phyloP scores from a whole-genome alignment of 2,113 vertebrate species.

The Engraulis encrasicolus region DNA sequence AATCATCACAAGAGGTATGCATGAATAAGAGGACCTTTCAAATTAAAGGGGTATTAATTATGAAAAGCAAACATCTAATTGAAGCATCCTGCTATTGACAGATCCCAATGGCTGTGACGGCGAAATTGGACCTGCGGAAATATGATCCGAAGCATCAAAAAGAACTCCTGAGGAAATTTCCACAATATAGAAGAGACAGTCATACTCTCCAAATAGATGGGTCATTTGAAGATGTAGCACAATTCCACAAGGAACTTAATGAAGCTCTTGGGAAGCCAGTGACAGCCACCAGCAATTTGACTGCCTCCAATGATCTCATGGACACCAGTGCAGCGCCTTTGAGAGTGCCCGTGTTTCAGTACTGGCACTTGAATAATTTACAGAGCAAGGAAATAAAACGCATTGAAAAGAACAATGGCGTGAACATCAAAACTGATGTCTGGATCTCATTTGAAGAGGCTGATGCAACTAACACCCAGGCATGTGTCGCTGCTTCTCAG shows the following conservation, averaged over 20 bases:
- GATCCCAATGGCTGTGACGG: not conserved
- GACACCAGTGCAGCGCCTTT: not conserved
- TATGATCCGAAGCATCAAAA: not conserved
- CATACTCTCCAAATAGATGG: not conserved
- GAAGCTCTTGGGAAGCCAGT: not conserved
- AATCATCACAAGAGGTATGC: not conserved
- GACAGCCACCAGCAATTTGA: not conserved
- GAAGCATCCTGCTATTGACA: not conserved
- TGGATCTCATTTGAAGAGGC: conserved; percentile 36
- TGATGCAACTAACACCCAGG: not conserved
- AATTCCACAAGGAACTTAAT: not conserved
- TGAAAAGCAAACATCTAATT: not conserved
- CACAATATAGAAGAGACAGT: not conserved
- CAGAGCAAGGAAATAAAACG: conserved; percentile 47
- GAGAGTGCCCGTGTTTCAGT: conserved; percentile 29
- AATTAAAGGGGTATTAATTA: not conserved
- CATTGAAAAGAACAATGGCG: conserved; percentile 46
- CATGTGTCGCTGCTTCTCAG: not conserved
- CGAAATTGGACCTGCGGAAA: not conserved
- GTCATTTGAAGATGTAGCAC: not conserved
- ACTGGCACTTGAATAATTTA: conserved; percentile 54
- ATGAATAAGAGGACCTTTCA: not conserved
- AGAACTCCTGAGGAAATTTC: not conserved
- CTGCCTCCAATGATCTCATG: not conserved
- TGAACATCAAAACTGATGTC: conserved; percentile 1